phyloP scores from a whole-genome alignment of 1,140 invertebrate genomes.

The Stegodyphus mimosarum region DNA sequence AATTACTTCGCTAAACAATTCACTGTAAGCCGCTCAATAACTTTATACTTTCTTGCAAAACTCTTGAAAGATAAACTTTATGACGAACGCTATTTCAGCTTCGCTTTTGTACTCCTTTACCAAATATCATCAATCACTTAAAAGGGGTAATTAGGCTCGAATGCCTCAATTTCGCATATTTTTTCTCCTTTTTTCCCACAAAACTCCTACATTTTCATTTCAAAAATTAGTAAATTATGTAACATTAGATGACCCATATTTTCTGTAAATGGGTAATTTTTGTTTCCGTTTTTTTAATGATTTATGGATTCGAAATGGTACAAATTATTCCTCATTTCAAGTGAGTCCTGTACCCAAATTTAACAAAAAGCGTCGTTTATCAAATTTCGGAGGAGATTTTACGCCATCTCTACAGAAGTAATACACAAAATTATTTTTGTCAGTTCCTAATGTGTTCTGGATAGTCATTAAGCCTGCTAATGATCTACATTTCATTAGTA shows the following conservation, averaged over 20 bases:
- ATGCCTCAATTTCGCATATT: background rate
- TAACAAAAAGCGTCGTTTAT: too few species aligned
- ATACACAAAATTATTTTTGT: too few species aligned
- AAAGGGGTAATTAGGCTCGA: constrained; percentile 18
- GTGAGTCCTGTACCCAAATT: too few species aligned
- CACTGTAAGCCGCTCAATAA: background rate
- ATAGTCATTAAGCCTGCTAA: too few species aligned
- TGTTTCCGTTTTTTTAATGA: background rate
- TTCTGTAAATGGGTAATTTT: background rate
- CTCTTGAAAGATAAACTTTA: constrained; percentile 23
- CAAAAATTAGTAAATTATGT: constrained; percentile 2
- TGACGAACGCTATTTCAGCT: constrained; percentile 5
- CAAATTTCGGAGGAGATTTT: too few species aligned
- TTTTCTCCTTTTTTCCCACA: background rate
- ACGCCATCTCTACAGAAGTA: too few species aligned
- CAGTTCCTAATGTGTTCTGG: too few species aligned
- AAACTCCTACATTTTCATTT: background rate
- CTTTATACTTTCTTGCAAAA: background rate
- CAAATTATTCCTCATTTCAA: too few species aligned
- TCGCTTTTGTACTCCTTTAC: background rate
- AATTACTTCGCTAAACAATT: constrained; percentile 10
- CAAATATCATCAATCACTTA: constrained; percentile 30
- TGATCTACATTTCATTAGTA: too few species aligned
- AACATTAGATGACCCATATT: background rate
- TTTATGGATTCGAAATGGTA: too few species aligned